These are phyloP conservation scores for Sinhomidia bicolor DNA, from an alignment of 2,888 invertebrate species.

Conservation along the genomic window DNA sequence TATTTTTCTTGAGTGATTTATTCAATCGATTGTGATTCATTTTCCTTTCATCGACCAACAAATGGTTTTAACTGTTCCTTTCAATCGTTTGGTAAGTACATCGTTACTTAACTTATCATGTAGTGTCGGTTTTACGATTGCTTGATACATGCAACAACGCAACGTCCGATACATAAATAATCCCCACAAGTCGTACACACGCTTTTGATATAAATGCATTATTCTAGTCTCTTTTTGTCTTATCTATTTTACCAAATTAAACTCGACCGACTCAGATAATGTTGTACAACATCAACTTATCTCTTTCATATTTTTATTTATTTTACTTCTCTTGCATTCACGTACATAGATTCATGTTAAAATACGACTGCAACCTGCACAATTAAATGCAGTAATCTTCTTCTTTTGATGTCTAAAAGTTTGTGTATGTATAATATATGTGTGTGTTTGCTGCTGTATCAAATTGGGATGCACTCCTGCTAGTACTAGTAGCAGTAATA, in stretches of 20 bases:
- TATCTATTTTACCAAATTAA: constrained; percentile 30
- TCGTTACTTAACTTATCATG: background rate
- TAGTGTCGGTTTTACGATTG: background rate
- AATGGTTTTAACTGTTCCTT: background rate
- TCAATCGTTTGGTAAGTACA: background rate
- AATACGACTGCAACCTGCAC: background rate
- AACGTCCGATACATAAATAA: constrained; percentile 31
- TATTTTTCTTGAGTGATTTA: background rate
- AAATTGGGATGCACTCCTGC: constrained; percentile 6
- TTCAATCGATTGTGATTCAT: background rate
- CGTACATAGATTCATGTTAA: too few relatives aligned
- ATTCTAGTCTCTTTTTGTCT: background rate
- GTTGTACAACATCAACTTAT: background rate
- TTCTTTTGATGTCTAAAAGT: background rate
- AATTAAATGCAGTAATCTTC: constrained; percentile 5
- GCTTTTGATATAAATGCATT: background rate
- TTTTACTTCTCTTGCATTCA: background rate
- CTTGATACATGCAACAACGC: too few relatives aligned
- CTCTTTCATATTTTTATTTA: too few relatives aligned
- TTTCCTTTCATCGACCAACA: constrained; percentile 1
- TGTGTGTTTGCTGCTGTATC: too few relatives aligned
- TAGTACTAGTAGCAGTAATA: background rate
- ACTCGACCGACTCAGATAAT: constrained; percentile 53
- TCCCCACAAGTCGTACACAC: background rate
- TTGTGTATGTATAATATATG: too few relatives aligned